Evolutionary conservation across 53 echinoderm and acorn worm genomes (phyloP).

Genomic region (Hippasteria phrygiana): DNA sequence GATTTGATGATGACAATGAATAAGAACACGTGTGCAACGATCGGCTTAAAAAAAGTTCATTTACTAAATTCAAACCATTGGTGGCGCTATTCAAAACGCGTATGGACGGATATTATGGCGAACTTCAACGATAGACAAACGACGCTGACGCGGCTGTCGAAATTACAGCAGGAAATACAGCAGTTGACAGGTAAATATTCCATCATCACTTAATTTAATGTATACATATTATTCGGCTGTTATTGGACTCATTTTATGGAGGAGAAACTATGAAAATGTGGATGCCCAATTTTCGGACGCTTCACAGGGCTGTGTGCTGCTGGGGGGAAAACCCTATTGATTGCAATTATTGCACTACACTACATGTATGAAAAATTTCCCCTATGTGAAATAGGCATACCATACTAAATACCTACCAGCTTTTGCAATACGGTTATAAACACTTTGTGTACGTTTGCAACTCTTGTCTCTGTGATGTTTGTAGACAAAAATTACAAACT

Average conservation of each 20-base stretch:
- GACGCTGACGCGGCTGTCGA: slow-evolving; percentile 40
- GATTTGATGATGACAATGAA: background rate
- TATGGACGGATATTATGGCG: too few species aligned
- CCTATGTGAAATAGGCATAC: too few species aligned
- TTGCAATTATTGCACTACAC: too few species aligned
- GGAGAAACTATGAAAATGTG: background rate
- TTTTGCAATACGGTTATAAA: background rate
- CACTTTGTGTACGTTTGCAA: too few species aligned
- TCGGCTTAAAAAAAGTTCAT: too few species aligned
- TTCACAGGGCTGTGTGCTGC: background rate
- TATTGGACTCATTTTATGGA: background rate
- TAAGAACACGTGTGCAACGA: background rate
- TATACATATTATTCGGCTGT: background rate
- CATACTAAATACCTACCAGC: too few species aligned
- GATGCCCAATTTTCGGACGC: slow-evolving; percentile 40
- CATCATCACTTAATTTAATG: too few species aligned
- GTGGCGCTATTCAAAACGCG: slow-evolving; percentile 23
- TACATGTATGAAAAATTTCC: too few species aligned
- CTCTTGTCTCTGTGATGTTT: too few species aligned
- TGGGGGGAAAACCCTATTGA: background rate
- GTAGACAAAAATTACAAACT: too few species aligned
- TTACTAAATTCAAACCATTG: background rate
- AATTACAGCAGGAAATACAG: slow-evolving; percentile 46
- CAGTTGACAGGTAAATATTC: slow-evolving; percentile 48
- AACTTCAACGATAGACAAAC: slow-evolving; percentile 32